Evolutionary conservation across 1,140 invertebrate genomes (phyloP), one percentile per base, ranked within the genome.

Genomic region (Drosophila melanogaster): DNA sequence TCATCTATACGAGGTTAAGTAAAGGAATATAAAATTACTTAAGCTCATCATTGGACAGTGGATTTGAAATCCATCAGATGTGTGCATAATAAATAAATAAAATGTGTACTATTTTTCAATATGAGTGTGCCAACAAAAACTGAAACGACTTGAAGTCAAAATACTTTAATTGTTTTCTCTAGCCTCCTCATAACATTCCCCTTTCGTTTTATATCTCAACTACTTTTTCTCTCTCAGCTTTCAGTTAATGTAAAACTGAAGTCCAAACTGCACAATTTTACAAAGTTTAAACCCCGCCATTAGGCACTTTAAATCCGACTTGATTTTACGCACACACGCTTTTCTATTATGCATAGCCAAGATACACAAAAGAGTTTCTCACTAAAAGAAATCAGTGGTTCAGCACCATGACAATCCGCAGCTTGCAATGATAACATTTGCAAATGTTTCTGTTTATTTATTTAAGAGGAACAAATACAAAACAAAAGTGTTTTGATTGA

Each of bases 271-370:
- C 35, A 37, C 35, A 11, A 1, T 12, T 19, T 1, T 0, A 4
- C 12, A 19, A 4, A 12, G n/a, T 19, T 12, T 19, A 12, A 44
- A 5, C 38, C 5, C 14, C 10, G 6, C 3, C 6, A 10, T 19
- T 57, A 8, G 1, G 30, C 30, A 30, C 30, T 30, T 30, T 30
- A 2, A 8, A 10, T 3, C 30, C 30, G 8, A 7, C 2, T 8
- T 30, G 24, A 11, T 12, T 30, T 40, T 12, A 17, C 41, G 35
- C 11, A 11, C 22, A 15, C 54, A 56, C 50, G 61, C 46, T 59
- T 17, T 57, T 60, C 30, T 58, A 58, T 72, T 81, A 77, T 80
- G 77, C 65, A 76, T 56, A 76, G 46, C 50, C 65, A 51, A 65
- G 65, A 60, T 66, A 57, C 43, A 80, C 55, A 64, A 62, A 54